Conservation (phyloP, 2,797 vertebrate genomes). For the Alca torda region DNA sequence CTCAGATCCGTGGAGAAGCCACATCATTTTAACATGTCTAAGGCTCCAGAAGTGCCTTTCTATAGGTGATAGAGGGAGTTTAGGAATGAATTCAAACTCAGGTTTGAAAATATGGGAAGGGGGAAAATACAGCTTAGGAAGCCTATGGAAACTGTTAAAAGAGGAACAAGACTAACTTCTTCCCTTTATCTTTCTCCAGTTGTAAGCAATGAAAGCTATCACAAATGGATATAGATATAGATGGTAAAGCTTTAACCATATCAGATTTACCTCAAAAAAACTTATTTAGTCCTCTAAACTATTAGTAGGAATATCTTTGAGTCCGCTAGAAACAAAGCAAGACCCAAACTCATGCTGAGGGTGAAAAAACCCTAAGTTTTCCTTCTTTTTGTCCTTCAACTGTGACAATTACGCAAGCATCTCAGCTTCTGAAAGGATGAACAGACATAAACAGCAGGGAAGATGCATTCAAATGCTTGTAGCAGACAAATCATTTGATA, state of each 20-base stretch:
- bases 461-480: neutral
- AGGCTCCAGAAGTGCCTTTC: neutral
- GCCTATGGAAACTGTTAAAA: neutral
- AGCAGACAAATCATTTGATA: neutral
- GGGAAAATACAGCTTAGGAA: neutral
- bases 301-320: neutral
- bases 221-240: neutral
- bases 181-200: neutral
- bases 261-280: neutral
- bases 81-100: neutral
- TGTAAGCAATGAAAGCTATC: neutral
- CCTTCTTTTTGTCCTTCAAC: neutral
- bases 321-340: neutral
- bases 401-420: neutral
- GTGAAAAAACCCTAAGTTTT: neutral
- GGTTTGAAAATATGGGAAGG: neutral
- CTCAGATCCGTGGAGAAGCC: neutral
- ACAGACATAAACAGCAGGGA: neutral
- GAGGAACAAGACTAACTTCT: neutral
- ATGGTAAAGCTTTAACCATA: neutral
- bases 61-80: neutral
- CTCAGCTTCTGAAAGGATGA: neutral
- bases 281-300: neutral
- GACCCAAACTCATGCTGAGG: neutral
- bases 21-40: neutral